Percentiles rank a stretch among this genome's conserved stretches.
phyloP scores from a whole-genome alignment of 2,113 vertebrate species.

The Atractosteus spatula region DNA sequence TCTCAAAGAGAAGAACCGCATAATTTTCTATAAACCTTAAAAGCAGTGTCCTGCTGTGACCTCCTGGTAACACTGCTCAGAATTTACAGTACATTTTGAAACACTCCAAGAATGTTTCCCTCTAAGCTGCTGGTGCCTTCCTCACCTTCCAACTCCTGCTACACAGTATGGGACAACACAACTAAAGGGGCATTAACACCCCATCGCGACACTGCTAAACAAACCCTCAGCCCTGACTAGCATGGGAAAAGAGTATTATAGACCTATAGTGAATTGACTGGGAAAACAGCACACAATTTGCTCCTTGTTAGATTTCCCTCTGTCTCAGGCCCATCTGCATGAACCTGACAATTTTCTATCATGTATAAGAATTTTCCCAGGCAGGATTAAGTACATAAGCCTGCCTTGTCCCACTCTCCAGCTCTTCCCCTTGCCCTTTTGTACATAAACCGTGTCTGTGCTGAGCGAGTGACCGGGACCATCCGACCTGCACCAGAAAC shows the following conservation, averaged over 20 bases:
- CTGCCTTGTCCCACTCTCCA: constrained; percentile 24
- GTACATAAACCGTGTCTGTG: constrained; percentile 37
- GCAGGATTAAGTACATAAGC: constrained; percentile 37
- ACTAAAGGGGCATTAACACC: constrained; percentile 63
- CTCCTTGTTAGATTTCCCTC: constrained; percentile 42
- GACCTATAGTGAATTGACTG: constrained; percentile 38
- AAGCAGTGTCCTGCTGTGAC: constrained; percentile 15
- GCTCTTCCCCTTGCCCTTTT: constrained; percentile 25
- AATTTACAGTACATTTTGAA: constrained; percentile 15
- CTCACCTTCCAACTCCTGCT: constrained; percentile 28
- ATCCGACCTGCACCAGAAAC: constrained; percentile 39
- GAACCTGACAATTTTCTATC: constrained; percentile 55
- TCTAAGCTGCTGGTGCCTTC: constrained; percentile 8
- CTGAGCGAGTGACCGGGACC: constrained; percentile 16
- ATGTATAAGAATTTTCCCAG: constrained; percentile 59
- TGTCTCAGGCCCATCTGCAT: constrained; percentile 35
- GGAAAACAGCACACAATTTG: constrained; percentile 47
- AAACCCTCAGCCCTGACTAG: constrained; percentile 48
- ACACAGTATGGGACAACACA: constrained; percentile 43
- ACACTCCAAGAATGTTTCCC: constrained; percentile 12
- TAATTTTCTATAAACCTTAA: no score
- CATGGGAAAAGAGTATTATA: constrained; percentile 61
- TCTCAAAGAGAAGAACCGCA: no score
- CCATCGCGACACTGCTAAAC: constrained; percentile 49
- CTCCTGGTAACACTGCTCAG: constrained; percentile 23